Evolutionary conservation across 1,140 invertebrate genomes (phyloP).

Genomic region (Planococcus citri): DNA sequence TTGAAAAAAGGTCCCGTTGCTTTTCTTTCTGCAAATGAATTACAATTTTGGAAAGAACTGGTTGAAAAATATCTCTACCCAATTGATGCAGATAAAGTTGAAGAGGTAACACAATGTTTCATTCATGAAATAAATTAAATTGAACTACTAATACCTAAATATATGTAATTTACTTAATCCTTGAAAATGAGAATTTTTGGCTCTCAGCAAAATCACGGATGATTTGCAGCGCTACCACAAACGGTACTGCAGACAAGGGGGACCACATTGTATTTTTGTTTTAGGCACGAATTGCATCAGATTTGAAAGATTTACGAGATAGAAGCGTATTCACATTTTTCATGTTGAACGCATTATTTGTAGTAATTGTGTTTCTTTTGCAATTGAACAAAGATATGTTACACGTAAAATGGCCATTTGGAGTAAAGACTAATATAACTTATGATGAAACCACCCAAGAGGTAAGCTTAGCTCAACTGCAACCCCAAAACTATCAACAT

Average conservation of each 20-base stretch:
- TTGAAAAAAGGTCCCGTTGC: slow-evolving; percentile 81
- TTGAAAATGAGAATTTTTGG: too few relatives aligned
- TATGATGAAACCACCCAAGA: slow-evolving; percentile 74
- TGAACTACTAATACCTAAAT: too few relatives aligned
- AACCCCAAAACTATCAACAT: slow-evolving; percentile 12
- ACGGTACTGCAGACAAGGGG: too few relatives aligned
- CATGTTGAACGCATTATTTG: slow-evolving; percentile 96
- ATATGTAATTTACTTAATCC: too few relatives aligned
- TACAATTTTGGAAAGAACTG: slow-evolving; percentile 86
- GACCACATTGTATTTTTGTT: slow-evolving; percentile 25
- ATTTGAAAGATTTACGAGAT: slow-evolving; percentile 85
- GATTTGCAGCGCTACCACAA: too few relatives aligned
- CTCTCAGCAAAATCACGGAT: too few relatives aligned
- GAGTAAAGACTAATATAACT: slow-evolving; percentile 85
- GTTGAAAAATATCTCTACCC: slow-evolving; percentile 88
- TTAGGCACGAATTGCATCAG: slow-evolving; percentile 76
- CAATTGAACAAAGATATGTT: slow-evolving; percentile 91
- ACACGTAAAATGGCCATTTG: slow-evolving; percentile 86
- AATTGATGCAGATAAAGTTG: slow-evolving; percentile 80
- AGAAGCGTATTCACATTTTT: slow-evolving; percentile 91
- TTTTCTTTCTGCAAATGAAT: slow-evolving; percentile 65
- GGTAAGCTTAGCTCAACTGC: slow-evolving; percentile 49
- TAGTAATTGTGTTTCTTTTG: slow-evolving; percentile 92
- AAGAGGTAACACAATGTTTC: slow-evolving; percentile 55
- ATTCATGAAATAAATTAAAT: too few relatives aligned